Conservation (phyloP, 2,888 invertebrate species). For the Andrena trimmerana region DNA sequence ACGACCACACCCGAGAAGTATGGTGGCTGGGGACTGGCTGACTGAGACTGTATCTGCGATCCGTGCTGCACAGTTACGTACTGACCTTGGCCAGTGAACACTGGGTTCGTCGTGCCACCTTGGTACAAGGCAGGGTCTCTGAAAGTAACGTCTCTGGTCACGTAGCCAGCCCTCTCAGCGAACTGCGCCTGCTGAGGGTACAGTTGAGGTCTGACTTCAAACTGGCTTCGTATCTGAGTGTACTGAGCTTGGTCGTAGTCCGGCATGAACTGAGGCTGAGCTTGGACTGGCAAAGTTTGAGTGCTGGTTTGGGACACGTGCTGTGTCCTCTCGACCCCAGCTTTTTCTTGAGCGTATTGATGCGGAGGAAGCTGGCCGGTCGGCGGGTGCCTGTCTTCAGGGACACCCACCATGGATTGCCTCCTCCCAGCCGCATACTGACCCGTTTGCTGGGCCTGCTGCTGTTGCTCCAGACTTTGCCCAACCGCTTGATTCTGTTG, state of each 20-base stretch:
- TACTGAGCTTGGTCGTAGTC: slow-evolving; percentile 80
- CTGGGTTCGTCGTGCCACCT: slow-evolving; percentile 73
- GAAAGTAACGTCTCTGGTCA: slow-evolving; percentile 80
- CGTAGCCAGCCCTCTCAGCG: slow-evolving; percentile 80
- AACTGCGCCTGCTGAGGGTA: slow-evolving; percentile 78
- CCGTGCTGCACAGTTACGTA: slow-evolving; percentile 81
- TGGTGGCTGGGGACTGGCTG: slow-evolving; percentile 80
- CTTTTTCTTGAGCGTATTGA: slow-evolving; percentile 78
- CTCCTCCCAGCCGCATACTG: slow-evolving; percentile 73
- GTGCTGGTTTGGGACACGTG: slow-evolving; percentile 80
- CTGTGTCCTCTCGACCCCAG: slow-evolving; percentile 74
- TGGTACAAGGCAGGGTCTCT: slow-evolving; percentile 79
- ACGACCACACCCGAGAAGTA: slow-evolving; percentile 79
- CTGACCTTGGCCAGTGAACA: slow-evolving; percentile 78
- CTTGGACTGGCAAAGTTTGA: slow-evolving; percentile 81
- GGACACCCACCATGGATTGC: slow-evolving; percentile 73
- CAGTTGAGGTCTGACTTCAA: slow-evolving; percentile 80
- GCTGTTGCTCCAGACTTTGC: slow-evolving; percentile 51
- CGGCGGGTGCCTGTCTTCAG: slow-evolving; percentile 79
- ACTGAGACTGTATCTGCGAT: slow-evolving; percentile 78
- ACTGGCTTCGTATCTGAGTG: slow-evolving; percentile 80
- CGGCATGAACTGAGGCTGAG: slow-evolving; percentile 80
- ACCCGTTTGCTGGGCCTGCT: slow-evolving; percentile 54
- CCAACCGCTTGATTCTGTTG: slow-evolving; percentile 54
- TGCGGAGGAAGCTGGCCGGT: slow-evolving; percentile 76